Conservation (phyloP, 2,113 vertebrate genomes). For the Herpetotheres cachinnans region DNA sequence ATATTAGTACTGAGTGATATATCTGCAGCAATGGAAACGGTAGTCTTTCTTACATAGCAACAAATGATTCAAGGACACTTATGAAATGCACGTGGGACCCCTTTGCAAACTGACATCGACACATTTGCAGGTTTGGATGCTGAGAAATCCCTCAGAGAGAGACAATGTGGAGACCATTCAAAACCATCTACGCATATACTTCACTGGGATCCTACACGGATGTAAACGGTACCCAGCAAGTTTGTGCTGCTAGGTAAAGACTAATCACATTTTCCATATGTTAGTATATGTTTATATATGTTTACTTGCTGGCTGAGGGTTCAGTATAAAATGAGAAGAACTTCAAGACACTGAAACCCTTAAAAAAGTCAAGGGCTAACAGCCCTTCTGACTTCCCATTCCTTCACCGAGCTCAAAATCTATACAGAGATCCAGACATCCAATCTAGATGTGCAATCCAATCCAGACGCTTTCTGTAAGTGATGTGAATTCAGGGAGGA, state of each 20-base stretch:
- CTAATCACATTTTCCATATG: rapidly evolving
- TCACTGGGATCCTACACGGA: background rate
- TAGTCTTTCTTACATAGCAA: background rate
- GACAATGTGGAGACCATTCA: background rate
- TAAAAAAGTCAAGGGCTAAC: background rate
- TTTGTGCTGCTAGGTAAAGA: background rate
- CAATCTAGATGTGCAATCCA: background rate
- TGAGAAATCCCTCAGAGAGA: background rate
- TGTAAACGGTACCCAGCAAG: background rate
- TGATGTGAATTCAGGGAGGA: background rate
- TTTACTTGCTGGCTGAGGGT: no score
- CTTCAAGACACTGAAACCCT: background rate
- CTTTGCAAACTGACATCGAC: background rate
- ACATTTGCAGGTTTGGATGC: background rate
- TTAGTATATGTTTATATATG: no score
- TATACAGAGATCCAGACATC: background rate
- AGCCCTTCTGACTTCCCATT: background rate
- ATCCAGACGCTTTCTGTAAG: background rate
- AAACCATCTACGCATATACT: background rate
- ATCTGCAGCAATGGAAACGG: background rate
- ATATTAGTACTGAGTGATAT: background rate
- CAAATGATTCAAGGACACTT: background rate
- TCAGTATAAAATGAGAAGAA: background rate
- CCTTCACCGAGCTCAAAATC: background rate
- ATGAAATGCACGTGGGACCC: rapidly evolving